phyloP scores from a whole-genome alignment of 2,888 invertebrate species.

The Brachypalpus laphriformis region DNA sequence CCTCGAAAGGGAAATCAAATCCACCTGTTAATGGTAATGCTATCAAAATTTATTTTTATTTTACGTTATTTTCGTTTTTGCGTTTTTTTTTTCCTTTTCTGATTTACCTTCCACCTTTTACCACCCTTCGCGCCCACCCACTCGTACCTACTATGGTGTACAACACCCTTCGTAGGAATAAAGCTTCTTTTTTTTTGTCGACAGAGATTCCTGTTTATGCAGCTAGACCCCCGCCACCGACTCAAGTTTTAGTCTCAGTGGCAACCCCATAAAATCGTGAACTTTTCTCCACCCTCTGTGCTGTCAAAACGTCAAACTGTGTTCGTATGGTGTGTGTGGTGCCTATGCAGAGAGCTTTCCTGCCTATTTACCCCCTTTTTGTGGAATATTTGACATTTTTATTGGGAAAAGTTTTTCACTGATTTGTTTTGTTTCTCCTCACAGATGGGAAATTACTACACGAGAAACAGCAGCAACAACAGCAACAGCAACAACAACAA shows the following conservation, averaged over 20 bases:
- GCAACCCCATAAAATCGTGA: slow-evolving; percentile 20
- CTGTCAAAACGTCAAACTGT: not conserved
- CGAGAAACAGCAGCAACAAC: slow-evolving; percentile 42
- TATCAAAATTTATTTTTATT: slow-evolving; percentile 65
- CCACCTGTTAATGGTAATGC: slow-evolving; percentile 65
- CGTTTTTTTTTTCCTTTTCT: not conserved
- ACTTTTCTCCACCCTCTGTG: slow-evolving; percentile 12
- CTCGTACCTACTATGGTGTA: not conserved
- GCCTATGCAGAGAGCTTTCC: slow-evolving; percentile 26
- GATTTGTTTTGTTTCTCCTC: slow-evolving; percentile 40
- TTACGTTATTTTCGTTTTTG: slow-evolving; percentile 34
- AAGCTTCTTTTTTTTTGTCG: slow-evolving; percentile 2
- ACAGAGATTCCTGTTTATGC: slow-evolving; percentile 13
- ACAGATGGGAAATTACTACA: slow-evolving; percentile 57
- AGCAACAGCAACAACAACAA: slow-evolving; percentile 62
- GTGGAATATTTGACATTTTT: slow-evolving; percentile 45
- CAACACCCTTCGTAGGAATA: not conserved
- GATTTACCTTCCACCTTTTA: not conserved
- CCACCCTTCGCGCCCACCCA: not conserved
- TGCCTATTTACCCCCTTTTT: not conserved
- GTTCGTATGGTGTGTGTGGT: not conserved
- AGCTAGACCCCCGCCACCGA: not conserved
- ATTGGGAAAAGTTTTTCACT: slow-evolving; percentile 38
- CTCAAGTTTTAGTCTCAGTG: slow-evolving; percentile 5
- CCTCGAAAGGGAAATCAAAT: slow-evolving; percentile 63